These are phyloP conservation scores for Rhynchomys soricoides DNA, from an alignment of 2,113 vertebrate genomes.

Conservation along the genomic window DNA sequence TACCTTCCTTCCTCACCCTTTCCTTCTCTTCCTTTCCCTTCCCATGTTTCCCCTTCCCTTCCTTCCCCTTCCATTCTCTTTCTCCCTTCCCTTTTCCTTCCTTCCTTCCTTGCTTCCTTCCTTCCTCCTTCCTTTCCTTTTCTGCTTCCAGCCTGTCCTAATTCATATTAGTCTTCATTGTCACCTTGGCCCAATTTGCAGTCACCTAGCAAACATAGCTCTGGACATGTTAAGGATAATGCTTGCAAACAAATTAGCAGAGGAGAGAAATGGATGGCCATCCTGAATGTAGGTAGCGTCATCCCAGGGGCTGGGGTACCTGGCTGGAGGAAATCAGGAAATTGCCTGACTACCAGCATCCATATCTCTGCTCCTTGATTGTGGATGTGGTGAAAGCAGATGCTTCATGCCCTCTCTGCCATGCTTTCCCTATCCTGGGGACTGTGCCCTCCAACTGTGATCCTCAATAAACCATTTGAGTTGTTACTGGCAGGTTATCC, in stretches of 20 bases:
- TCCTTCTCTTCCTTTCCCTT: fast-evolving
- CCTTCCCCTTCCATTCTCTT: fast-evolving
- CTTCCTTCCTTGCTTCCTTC: fast-evolving
- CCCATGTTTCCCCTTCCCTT: fast-evolving
- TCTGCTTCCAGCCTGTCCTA: background rate
- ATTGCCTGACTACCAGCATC: background rate
- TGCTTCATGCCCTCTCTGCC: background rate
- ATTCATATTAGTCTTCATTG: background rate
- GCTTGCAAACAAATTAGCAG: background rate
- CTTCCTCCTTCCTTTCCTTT: fast-evolving
- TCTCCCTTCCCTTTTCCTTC: fast-evolving
- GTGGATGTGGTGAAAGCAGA: background rate
- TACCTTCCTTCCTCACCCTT: too few relatives aligned
- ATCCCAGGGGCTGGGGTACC: background rate
- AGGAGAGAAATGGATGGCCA: background rate
- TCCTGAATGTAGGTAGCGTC: background rate
- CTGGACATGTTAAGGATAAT: background rate
- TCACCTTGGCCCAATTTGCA: background rate
- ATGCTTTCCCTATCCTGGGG: background rate
- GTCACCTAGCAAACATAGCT: background rate
- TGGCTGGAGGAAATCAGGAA: background rate
- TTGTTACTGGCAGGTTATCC: background rate
- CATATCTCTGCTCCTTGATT: background rate
- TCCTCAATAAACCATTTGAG: too few relatives aligned
- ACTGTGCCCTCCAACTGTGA: background rate